phyloP scores from a whole-genome alignment of 2,888 invertebrate genomes.

The Agonopterix heracliana region DNA sequence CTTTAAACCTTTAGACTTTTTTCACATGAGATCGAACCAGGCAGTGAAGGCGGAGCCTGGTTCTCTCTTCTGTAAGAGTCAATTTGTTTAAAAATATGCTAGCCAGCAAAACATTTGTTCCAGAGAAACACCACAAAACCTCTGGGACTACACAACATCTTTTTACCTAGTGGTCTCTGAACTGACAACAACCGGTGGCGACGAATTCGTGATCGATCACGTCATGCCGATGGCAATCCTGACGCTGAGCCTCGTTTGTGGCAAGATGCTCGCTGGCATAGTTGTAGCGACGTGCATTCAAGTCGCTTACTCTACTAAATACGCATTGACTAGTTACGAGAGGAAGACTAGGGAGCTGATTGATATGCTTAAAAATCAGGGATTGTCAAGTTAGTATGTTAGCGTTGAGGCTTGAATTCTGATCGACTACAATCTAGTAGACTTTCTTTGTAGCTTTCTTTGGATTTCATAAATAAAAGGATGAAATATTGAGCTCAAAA shows the following conservation, averaged over 20 bases:
- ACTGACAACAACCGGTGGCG: slow-evolving; percentile 54
- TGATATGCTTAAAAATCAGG: slow-evolving; percentile 60
- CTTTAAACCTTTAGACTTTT: too few relatives aligned
- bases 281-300: slow-evolving; percentile 59
- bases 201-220: slow-evolving; percentile 46
- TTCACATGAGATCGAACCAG: too few relatives aligned
- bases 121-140: slow-evolving; percentile 43
- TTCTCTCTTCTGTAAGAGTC: too few relatives aligned
- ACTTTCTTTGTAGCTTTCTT: not conserved
- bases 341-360: slow-evolving; percentile 46
- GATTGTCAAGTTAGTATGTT: slow-evolving; percentile 48
- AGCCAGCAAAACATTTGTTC: not conserved
- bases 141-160: slow-evolving; percentile 60
- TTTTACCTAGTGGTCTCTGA: slow-evolving; percentile 51
- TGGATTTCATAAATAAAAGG: not conserved
- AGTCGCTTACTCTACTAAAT: slow-evolving; percentile 52
- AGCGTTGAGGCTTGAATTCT: not conserved
- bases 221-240: slow-evolving; percentile 40
- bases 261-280: slow-evolving; percentile 59
- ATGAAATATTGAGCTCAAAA: too few relatives aligned
- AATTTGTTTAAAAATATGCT: too few relatives aligned
- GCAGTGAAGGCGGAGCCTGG: too few relatives aligned
- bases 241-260: slow-evolving; percentile 43
- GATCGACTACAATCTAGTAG: not conserved
- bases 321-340: slow-evolving; percentile 54